Conservation (phyloP, 2,888 invertebrate genomes). For the Willowsia nigromaculata region DNA sequence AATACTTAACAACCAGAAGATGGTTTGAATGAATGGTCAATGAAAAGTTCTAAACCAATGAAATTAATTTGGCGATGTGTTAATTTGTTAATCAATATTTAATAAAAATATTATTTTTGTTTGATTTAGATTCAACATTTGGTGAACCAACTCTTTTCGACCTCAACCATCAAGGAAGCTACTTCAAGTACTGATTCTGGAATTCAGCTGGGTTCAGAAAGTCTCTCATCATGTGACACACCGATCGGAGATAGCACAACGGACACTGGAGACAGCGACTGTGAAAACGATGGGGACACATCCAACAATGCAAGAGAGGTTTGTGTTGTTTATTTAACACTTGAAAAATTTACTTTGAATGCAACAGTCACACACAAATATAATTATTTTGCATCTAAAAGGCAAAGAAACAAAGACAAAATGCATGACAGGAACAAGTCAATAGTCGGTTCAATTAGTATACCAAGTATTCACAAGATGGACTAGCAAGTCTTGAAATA, state of each 20-base stretch:
- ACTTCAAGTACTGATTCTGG: slow-evolving; percentile 79
- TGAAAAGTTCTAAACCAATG: too few relatives aligned
- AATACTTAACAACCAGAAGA: too few relatives aligned
- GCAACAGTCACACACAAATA: not conserved
- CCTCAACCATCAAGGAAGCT: slow-evolving; percentile 75
- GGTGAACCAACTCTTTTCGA: slow-evolving; percentile 77
- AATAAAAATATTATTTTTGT: slow-evolving; percentile 1
- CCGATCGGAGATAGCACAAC: slow-evolving; percentile 78
- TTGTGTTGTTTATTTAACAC: too few relatives aligned
- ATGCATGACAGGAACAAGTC: not conserved
- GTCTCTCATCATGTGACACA: slow-evolving; percentile 78
- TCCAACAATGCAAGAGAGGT: slow-evolving; percentile 78
- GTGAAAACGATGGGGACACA: slow-evolving; percentile 77
- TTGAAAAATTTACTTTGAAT: too few relatives aligned
- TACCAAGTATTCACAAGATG: not conserved
- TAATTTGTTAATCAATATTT: too few relatives aligned
- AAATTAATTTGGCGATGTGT: too few relatives aligned
- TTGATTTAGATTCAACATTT: slow-evolving; percentile 77
- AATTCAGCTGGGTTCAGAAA: slow-evolving; percentile 78
- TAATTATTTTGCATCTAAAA: not conserved
- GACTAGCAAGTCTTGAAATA: not conserved
- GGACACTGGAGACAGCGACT: slow-evolving; percentile 78
- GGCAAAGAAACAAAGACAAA: not conserved
- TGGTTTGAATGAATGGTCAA: too few relatives aligned
- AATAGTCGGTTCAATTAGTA: not conserved